Base-by-base conservation (phyloP, 1,140 invertebrate species). In the Frieseomelitta varia region DNA sequence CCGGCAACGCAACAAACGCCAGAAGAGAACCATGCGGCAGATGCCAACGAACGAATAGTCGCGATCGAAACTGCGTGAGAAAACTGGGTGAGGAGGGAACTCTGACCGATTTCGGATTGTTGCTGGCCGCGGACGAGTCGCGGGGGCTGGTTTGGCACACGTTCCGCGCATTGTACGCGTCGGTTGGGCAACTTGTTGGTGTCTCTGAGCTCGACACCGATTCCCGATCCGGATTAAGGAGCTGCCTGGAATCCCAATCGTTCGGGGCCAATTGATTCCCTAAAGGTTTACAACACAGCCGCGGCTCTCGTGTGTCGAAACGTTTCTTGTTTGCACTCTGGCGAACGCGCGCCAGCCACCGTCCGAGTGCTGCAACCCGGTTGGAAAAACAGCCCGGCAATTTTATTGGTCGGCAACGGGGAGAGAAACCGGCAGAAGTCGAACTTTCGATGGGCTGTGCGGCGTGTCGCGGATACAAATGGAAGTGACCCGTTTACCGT, bases 1-100 rank as follows among this genome's bases (percentile, higher is more conserved):
- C 55, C 24, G 56, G 75, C 90, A 88, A 88, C 85, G 79, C 85
- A 88, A 86, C 87, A 88, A n/a, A 81, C 76, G 21, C 63, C 4
- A 39, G 17, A 63, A 82, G 79, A 58, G 34, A 15, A 47, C 39
- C 39, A 47, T 47, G 53, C 84, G 56, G 24, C 55, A n/a, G n/a
- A 19, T 17, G 39, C 61, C 58, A 56, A 67, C 74, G 27, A 55
- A 74, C 68, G 47, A 73, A 75, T 81, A 76, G 74, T 63, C 58
- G 15, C 72, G 76, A 56, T 39, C 19, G 76, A 63, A 24, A 47
- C 39, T 47, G 39, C 39, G 8, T 17, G 27, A 11, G 24, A 82
- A 80, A 77, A 85, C n/a, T n/a, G 39, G 39, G 6, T 6, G 39
- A 8, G 39, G 39, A 47, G 39, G 39, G 8, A 6, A 47, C 39